Evolutionary conservation across 2,113 vertebrate genomes (phyloP).

Genomic region (Oreotrochilus melanogaster): DNA sequence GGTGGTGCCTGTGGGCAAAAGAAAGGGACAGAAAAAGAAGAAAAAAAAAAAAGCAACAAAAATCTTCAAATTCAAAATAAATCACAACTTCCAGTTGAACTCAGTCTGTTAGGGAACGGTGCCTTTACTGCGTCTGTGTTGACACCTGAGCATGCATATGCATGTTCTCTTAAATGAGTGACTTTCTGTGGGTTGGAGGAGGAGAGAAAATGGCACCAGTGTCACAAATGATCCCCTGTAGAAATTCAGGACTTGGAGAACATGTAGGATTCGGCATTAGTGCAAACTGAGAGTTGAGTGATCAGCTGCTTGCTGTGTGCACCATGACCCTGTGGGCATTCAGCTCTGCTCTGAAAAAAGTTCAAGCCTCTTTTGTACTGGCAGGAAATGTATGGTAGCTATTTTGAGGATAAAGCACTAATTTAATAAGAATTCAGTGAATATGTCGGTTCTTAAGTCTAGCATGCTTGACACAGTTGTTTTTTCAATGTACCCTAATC

Average conservation of each 20-base stretch:
- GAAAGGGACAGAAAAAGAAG: not conserved
- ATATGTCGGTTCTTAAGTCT: not conserved
- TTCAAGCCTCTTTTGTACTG: slow-evolving; percentile 42
- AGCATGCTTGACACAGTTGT: not conserved
- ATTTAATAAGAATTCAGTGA: not conserved
- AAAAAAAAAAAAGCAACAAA: not conserved
- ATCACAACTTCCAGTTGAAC: not conserved
- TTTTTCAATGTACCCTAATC: not conserved
- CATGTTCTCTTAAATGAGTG: not conserved
- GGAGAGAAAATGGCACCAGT: not conserved
- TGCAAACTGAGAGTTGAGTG: not conserved
- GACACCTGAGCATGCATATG: not conserved
- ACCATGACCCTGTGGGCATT: not conserved
- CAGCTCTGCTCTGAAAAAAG: slow-evolving; percentile 7
- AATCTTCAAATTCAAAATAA: not conserved
- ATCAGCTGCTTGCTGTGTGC: not conserved
- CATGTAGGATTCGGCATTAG: not conserved
- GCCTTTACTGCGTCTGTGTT: not conserved
- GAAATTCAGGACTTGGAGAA: not conserved
- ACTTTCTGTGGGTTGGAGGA: not conserved
- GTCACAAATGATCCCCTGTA: not conserved
- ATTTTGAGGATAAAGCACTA: slow-evolving; percentile 39
- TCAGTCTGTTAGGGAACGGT: not conserved
- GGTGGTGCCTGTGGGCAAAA: not conserved
- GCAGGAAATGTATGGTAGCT: slow-evolving; percentile 12